Evolutionary conservation across 2,113 vertebrate genomes (phyloP).

Genomic region (Leucoraja erinaceus): DNA sequence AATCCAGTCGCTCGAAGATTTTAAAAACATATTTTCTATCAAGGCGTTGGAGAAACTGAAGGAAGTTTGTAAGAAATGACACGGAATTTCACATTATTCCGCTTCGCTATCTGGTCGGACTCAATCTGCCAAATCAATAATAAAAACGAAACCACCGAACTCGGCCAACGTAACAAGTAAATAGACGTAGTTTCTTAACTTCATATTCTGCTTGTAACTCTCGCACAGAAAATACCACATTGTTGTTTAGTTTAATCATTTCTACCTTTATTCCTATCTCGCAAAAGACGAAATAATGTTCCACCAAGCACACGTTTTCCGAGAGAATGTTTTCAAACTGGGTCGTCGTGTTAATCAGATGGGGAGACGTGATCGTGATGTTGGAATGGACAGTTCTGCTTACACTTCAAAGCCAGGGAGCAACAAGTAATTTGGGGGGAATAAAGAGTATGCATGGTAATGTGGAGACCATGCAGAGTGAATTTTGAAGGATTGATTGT

Average conservation of each 20-base stretch:
- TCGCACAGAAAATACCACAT: too few relatives aligned
- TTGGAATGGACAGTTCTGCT: not conserved
- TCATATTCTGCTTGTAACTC: not conserved
- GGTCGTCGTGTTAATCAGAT: not conserved
- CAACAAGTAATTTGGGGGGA: not conserved
- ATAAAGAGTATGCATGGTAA: not conserved
- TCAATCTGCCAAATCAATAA: not conserved
- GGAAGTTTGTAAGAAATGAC: not conserved
- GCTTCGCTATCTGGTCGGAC: not conserved
- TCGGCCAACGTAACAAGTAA: not conserved
- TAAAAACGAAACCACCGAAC: not conserved
- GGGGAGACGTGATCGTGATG: not conserved
- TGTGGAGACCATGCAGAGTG: not conserved
- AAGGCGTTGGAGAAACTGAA: not conserved
- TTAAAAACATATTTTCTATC: not conserved
- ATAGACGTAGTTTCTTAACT: not conserved
- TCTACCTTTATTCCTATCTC: not conserved
- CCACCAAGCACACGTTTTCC: not conserved
- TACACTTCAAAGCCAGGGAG: too few relatives aligned
- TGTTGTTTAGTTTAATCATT: not conserved
- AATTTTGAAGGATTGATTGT: not conserved
- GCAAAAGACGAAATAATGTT: not conserved
- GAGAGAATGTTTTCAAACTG: not conserved
- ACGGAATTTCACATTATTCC: not conserved
- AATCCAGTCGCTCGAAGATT: not conserved